Base-by-base conservation (phyloP, 2,797 vertebrate species). In the Botia almorhae region DNA sequence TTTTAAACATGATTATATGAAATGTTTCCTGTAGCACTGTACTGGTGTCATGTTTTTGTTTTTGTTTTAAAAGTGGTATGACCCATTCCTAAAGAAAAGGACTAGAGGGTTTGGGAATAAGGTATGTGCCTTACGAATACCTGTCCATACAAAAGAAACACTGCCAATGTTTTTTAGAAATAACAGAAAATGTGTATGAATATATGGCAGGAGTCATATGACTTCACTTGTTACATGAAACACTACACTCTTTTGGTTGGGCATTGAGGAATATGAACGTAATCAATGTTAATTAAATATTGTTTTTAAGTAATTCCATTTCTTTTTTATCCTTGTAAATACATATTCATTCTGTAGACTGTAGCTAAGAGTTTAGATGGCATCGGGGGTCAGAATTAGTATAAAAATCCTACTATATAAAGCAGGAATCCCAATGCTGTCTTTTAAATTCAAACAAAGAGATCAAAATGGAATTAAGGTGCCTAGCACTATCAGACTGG, bases 41-140 rank as follows among this genome's bases (percentile, higher is more conserved):
- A 67, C 67, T 80, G 80, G 84, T 83, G 74, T 78, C 75, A 74
- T 80, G 74, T 33, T 87, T 77, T 84, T 83, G 74, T 26, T 26
- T 26, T 1, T 26, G 23, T 80, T 82, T 88, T 87, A 48, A 89
- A 89, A 87, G 86, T 92, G 88, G 86, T 92, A 89, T 90, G 89
- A 90, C 89, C 89, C 17, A 12, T 91, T 92, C 88, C 87, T 84
- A 90, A 84, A 85, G 65, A 55, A 90, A 87, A 87, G 84, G 87
- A 80, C 58, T 53, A 5, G 51, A 89, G 89, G 89, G 87, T 90
- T 89, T 93, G 89, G 90, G 92, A 78, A 6, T 89, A 87, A 95
- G 95, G 94, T 96, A 94, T 94, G 96, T 98, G 98, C 97, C 97
- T 99, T 98, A 98, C 94, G 95, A 95, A 90, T 91, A 86, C 95